phyloP scores from a whole-genome alignment of 2,888 invertebrate genomes.

The Amblyjoppa proteus region DNA sequence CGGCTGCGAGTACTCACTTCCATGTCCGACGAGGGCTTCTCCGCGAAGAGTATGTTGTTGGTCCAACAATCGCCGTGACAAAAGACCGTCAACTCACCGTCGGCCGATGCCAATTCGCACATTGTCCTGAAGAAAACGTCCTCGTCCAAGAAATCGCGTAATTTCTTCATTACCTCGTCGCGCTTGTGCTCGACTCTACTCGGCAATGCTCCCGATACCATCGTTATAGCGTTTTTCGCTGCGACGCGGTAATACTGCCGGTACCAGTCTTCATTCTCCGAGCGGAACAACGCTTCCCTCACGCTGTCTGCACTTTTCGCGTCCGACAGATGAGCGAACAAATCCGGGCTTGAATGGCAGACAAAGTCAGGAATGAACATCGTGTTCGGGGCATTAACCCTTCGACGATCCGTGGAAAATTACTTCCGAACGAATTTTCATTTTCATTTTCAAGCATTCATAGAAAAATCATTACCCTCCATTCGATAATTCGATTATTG shows the following conservation, averaged over 20 bases:
- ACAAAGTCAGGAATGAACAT: conserved; percentile 9
- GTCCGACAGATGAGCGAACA: conserved; percentile 79
- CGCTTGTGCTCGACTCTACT: conserved; percentile 82
- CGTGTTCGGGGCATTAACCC: no score
- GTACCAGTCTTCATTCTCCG: conserved; percentile 90
- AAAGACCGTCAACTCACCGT: conserved; percentile 89
- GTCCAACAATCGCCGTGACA: conserved; percentile 93
- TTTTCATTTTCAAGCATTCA: no score
- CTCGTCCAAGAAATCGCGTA: conserved; percentile 88
- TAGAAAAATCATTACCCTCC: no score
- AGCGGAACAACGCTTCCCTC: conserved; percentile 88
- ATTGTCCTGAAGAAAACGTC: conserved; percentile 89
- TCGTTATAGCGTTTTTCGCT: conserved; percentile 88
- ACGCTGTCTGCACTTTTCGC: conserved; percentile 77
- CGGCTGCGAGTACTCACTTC: conserved; percentile 72
- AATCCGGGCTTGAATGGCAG: conserved; percentile 78
- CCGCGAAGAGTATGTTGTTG: conserved; percentile 90
- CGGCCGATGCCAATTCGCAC: conserved; percentile 88
- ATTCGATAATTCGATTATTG: no score
- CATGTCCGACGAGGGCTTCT: conserved; percentile 78
- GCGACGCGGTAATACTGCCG: conserved; percentile 89
- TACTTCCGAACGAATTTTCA: no score
- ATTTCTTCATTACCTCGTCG: conserved; percentile 87
- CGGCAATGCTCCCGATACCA: conserved; percentile 86
- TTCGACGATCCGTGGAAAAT: no score